These are phyloP conservation scores for Drosophila takahashii DNA, from an alignment of 1,140 invertebrate species.

Conservation along the genomic window DNA sequence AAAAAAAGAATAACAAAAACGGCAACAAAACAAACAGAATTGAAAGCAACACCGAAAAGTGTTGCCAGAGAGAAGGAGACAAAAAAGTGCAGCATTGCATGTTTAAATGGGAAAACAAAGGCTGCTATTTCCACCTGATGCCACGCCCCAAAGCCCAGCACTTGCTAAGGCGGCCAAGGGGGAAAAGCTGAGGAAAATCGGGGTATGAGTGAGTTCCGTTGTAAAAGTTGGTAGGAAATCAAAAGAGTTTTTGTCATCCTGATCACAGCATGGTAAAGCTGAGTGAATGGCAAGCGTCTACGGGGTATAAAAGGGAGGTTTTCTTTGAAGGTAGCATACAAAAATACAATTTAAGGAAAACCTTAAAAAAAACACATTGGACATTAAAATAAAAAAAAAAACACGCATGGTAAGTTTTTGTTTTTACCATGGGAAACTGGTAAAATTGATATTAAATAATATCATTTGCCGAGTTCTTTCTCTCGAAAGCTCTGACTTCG, in stretches of 20 bases:
- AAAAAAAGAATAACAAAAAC: constrained; percentile 22
- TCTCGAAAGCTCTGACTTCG: too few relatives aligned
- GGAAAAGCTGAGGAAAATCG: constrained; percentile 7
- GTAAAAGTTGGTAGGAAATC: constrained; percentile 53
- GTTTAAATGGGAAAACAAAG: constrained; percentile 53
- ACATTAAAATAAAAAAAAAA: too few relatives aligned
- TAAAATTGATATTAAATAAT: too few relatives aligned
- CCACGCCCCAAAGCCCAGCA: constrained; percentile 39
- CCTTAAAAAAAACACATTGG: too few relatives aligned
- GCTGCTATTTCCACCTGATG: constrained; percentile 51
- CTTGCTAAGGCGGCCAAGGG: constrained; percentile 14
- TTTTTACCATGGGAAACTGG: too few relatives aligned
- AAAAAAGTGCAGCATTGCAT: constrained; percentile 52
- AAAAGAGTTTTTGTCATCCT: constrained; percentile 46
- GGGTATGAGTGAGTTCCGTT: constrained; percentile 42
- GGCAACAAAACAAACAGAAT: constrained; percentile 60
- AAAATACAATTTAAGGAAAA: neutral
- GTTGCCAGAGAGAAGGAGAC: constrained; percentile 38
- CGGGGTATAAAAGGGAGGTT: neutral
- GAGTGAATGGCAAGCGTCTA: neutral
- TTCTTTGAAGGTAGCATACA: neutral
- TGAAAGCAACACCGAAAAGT: constrained; percentile 79
- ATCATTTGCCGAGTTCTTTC: too few relatives aligned
- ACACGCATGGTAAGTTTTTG: too few relatives aligned
- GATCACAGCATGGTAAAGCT: constrained; percentile 19